Evolutionary conservation across 2,888 invertebrate genomes (phyloP).

Genomic region (Lasioglossum lativentre): DNA sequence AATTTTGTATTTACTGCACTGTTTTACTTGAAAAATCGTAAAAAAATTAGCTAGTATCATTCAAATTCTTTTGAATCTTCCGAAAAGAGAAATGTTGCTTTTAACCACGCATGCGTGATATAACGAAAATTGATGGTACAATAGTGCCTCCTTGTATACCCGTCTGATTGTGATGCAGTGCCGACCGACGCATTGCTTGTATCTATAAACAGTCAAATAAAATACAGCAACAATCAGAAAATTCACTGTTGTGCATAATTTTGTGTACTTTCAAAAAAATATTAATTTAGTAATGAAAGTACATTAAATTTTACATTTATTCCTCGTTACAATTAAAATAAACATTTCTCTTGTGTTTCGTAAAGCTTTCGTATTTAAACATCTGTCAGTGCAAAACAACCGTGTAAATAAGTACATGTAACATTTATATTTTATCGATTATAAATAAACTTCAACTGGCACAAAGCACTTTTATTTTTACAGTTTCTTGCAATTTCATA

Average conservation of each 20-base stretch:
- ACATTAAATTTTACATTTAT: constrained; percentile 11
- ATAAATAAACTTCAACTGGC: constrained; percentile 16
- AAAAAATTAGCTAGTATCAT: background rate
- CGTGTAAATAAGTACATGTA: constrained; percentile 54
- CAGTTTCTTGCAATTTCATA: background rate
- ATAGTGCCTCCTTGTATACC: background rate
- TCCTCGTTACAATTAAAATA: background rate
- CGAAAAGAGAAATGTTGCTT: background rate
- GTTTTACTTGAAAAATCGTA: background rate
- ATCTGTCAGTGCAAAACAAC: constrained; percentile 27
- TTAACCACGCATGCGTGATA: constrained; percentile 41
- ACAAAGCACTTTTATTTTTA: constrained; percentile 40
- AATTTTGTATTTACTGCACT: background rate
- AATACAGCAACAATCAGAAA: background rate
- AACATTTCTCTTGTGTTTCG: constrained; percentile 17
- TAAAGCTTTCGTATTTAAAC: constrained; percentile 5
- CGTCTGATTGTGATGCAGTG: constrained; percentile 34
- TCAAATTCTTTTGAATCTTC: background rate
- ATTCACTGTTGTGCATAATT: background rate
- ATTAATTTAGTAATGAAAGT: background rate
- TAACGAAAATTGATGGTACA: constrained; percentile 23
- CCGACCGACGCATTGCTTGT: background rate
- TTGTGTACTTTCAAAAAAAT: constrained; percentile 17
- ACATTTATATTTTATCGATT: constrained; percentile 23
- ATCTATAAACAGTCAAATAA: background rate